A percentile compares a stretch with the other conserved stretches of the same genome.
Conservation (phyloP, 2,888 invertebrate genomes). For the Anorthoa munda region DNA sequence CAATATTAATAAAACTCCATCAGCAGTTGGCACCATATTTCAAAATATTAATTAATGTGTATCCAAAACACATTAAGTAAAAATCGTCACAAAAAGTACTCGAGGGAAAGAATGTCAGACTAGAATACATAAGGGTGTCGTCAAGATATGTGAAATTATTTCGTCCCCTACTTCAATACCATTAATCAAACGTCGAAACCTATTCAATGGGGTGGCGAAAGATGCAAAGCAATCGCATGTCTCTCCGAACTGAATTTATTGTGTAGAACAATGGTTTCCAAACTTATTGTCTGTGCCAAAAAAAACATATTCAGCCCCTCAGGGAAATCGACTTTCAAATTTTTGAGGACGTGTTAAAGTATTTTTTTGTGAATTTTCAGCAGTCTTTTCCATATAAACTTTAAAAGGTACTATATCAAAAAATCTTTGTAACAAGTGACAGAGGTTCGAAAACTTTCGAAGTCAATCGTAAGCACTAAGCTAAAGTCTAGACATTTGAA, state of each 20-base stretch:
- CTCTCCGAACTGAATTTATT: conserved; percentile 81
- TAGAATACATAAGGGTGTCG: conserved; percentile 70
- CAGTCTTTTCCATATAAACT: not conserved
- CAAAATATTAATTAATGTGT: conserved; percentile 65
- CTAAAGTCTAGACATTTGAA: conserved; percentile 34
- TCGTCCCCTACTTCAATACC: conserved; percentile 77
- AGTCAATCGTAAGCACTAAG: conserved; percentile 12
- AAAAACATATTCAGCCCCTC: conserved; percentile 45
- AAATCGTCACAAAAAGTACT: conserved; percentile 63
- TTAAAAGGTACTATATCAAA: conserved; percentile 6
- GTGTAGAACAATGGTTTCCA: conserved; percentile 73
- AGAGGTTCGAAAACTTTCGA: conserved; percentile 17
- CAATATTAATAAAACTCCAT: conserved; percentile 69
- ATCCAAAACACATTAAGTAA: conserved; percentile 61
- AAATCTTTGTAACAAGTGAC: not conserved
- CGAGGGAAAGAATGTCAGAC: conserved; percentile 63
- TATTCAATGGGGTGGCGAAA: conserved; percentile 88
- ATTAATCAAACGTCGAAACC: conserved; percentile 88
- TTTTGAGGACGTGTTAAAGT: conserved; percentile 3
- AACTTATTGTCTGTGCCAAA: conserved; percentile 64
- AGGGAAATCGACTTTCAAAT: conserved; percentile 40
- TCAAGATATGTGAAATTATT: conserved; percentile 80
- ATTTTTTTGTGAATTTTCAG: not conserved
- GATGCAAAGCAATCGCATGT: conserved; percentile 85
- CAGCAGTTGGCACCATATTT: conserved; percentile 46